Base-by-base conservation (phyloP, 2,797 vertebrate species). In the Chrosomus eos region DNA sequence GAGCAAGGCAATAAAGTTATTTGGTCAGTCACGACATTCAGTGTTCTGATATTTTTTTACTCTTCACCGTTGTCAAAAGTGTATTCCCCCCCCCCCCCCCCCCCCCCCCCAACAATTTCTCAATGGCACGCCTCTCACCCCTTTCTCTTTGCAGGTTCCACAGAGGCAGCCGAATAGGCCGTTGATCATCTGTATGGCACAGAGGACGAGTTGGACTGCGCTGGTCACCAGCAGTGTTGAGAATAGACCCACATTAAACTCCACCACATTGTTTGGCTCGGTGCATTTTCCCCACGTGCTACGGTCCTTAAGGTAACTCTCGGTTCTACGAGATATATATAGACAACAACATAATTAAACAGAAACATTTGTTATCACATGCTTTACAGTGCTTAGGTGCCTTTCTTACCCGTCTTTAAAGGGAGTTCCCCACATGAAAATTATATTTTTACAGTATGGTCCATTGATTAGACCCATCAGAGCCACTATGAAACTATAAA, bases 111-210 rank as follows among this genome's bases (percentile, higher is more conserved):
- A n/a, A n/a, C n/a, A n/a, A n/a, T n/a, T 62, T 64, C 10, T 33
- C 28, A 7, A 26, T 60, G 55, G n/a, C 14, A 16, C 5, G 10
- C 21, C 14, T 76, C 88, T 90, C 58, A 95, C 93, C 90, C 86
- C 93, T 85, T 93, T 92, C 0, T 86, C 33, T 0, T 0, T 28
- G 89, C 96, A 96, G 85, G 95, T 92, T 83, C 95, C 95, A 53
- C 96, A 96, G 81, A 96, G 80, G 77, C 96, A 96, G 64, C 96
- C 96, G 0, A 94, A 91, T 4, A 96, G 92, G 4, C 96, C 95
- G 2, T 96, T 96, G 89, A 96, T 86, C 93, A 94, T 93, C 92
- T 96, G 95, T n/a, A 88, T 9, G 19, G 80, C 88, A 33, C 95
- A 96, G 26, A 97, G 92, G 7, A 95, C 48, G 31, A 93, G 3